Evolutionary conservation across 2,797 vertebrate genomes (phyloP).

Genomic region (Syndactyla subalaris): DNA sequence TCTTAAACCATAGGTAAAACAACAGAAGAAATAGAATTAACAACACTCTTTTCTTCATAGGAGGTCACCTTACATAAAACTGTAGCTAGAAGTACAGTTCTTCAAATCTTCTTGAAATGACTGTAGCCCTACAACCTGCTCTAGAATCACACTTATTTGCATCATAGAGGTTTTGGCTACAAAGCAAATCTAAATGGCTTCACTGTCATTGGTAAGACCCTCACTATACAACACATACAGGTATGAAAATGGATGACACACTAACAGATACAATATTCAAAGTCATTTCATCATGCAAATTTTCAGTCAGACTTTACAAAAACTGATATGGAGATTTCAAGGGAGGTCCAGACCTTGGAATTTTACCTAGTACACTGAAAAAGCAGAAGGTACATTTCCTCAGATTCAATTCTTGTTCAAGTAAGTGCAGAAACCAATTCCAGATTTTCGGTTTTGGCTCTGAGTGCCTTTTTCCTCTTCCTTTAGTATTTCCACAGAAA

Average conservation of each 20-base stretch:
- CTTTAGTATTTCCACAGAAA: not conserved
- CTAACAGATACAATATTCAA: not conserved
- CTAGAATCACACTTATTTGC: not conserved
- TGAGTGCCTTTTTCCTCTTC: not conserved
- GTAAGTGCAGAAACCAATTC: not conserved
- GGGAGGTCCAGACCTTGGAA: not conserved
- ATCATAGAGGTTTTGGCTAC: not conserved
- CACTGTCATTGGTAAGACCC: not conserved
- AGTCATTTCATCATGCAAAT: not conserved
- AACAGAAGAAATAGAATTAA: not conserved
- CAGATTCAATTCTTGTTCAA: not conserved
- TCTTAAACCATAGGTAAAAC: not conserved
- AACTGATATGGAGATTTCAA: not conserved
- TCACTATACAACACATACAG: not conserved
- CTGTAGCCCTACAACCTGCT: not conserved
- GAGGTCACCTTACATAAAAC: not conserved
- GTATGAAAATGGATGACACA: not conserved
- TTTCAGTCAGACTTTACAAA: not conserved
- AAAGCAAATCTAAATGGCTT: not conserved
- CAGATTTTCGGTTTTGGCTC: not conserved
- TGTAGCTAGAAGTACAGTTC: not conserved
- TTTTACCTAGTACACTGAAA: not conserved
- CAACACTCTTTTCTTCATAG: not conserved
- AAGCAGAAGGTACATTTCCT: not conserved
- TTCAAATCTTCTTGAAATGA: not conserved